Evolutionary conservation across 2,888 invertebrate genomes (phyloP), one percentile per base, ranked within the genome.

Genomic region (Drosophila borborema): DNA sequence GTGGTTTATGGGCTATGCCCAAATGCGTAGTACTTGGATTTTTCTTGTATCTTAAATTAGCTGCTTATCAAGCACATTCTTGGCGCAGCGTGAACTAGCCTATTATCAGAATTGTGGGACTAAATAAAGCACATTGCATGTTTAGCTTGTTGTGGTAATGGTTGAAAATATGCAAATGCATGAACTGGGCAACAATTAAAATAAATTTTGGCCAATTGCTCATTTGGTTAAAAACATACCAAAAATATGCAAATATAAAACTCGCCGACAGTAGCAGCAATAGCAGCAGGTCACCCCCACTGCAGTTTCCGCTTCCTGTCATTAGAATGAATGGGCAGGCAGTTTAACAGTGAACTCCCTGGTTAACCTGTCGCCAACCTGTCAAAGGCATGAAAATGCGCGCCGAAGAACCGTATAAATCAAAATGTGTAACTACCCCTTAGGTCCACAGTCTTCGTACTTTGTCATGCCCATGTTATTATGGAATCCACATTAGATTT

Each of bases 351-450:
- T 58, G 63, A 62, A 49, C 69, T 72, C 64, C 58, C 46, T 68
- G 70, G 70, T 66, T 68, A 74, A 77, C 72, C 77, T 89, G 86
- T 87, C 90, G 86, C 72, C 79, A 77, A 82, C 61, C 82, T 91
- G 86, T 91, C 90, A 90, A 62, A 84, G 81, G 88, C 90, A 91
- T 90, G 91, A 91, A 90, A 91, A 90, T 80, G 78, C 80, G 78
- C 81, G 56, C 65, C 63, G 76, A 85, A 85, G 81, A 83, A 90
- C 80, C 86, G 90, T 86, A 91, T 90, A 90, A 91, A 90, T 90
- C 89, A 91, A 90, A 82, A 77, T 73, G 58, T 80, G 60, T 74
- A 82, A 77, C 84, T 82, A 75, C 82, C 80, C 82, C 63, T 68
- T 62, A 43, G 65, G 41, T 75, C 43, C 46, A 54, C 46, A 75